Percentiles rank a stretch among this genome's conserved stretches.
Conservation (phyloP, 2,797 vertebrate genomes). For the Apogon hyalosoma region DNA sequence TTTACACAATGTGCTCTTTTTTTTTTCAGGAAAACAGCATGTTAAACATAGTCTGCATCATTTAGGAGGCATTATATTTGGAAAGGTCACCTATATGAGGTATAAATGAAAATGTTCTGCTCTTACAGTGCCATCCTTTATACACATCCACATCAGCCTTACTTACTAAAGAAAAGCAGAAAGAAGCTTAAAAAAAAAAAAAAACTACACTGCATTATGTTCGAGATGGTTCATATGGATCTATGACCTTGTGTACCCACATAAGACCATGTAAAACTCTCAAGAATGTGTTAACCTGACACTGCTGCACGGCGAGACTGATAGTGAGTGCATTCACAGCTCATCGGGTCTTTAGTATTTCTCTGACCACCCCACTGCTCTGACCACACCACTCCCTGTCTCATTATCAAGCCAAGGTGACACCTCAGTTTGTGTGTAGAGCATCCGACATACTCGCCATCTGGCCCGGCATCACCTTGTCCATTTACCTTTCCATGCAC, state of each 20-base stretch:
- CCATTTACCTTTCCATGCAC: conserved; percentile 32
- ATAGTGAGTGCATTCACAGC: conserved; percentile 13
- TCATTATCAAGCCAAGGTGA: conserved; percentile 58
- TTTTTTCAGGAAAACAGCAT: no score
- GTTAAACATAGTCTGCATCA: neutral
- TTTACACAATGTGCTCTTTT: no score
- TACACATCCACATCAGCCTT: neutral
- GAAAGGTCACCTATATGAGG: no score
- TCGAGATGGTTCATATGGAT: neutral
- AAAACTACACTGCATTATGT: neutral
- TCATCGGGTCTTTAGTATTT: conserved; percentile 25
- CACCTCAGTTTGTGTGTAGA: conserved; percentile 50
- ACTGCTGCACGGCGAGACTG: neutral
- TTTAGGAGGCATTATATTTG: neutral
- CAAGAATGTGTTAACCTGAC: neutral
- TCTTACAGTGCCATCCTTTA: neutral
- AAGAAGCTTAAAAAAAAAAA: no score
- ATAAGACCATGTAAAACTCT: neutral
- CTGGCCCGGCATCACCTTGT: conserved; percentile 54
- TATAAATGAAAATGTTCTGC: neutral
- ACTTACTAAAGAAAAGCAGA: no score
- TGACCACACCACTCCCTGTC: conserved; percentile 27
- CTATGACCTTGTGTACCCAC: neutral
- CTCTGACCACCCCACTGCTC: conserved; percentile 17
- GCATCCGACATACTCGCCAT: conserved; percentile 51